These are phyloP conservation scores for Pitangus sulphuratus DNA, from an alignment of 2,797 vertebrate genomes.

Conservation along the genomic window DNA sequence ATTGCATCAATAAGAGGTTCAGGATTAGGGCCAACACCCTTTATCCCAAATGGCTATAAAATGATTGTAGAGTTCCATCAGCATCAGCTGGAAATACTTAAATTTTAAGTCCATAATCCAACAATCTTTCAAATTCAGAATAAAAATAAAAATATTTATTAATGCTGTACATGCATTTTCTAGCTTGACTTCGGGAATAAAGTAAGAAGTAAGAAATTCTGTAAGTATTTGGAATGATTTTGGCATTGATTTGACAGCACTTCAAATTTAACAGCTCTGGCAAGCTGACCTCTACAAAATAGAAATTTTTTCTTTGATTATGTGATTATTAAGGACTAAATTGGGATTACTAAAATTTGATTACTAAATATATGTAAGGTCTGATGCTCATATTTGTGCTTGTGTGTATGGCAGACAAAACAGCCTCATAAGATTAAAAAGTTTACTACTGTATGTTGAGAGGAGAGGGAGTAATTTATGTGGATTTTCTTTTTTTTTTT, in stretches of 20 bases:
- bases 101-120: constrained; percentile 12
- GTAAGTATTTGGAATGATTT: not conserved
- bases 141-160: not conserved
- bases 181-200: not conserved
- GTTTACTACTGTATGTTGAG: not conserved
- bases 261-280: not conserved
- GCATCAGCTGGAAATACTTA: constrained; percentile 1
- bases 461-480: not conserved
- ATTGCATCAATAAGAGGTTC: not conserved
- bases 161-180: not conserved
- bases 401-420: not conserved
- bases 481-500: not conserved
- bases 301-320: not conserved
- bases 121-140: not conserved
- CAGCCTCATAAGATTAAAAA: not conserved
- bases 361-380: not conserved
- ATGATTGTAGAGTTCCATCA: not conserved
- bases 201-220: not conserved
- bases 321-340: not conserved
- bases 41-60: not conserved
- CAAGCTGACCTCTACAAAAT: not conserved
- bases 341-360: not conserved
- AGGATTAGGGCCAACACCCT: not conserved
- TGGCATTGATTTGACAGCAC: not conserved
- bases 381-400: not conserved